Conservation (phyloP, 2,888 invertebrate species). For the Eilema caniola region DNA sequence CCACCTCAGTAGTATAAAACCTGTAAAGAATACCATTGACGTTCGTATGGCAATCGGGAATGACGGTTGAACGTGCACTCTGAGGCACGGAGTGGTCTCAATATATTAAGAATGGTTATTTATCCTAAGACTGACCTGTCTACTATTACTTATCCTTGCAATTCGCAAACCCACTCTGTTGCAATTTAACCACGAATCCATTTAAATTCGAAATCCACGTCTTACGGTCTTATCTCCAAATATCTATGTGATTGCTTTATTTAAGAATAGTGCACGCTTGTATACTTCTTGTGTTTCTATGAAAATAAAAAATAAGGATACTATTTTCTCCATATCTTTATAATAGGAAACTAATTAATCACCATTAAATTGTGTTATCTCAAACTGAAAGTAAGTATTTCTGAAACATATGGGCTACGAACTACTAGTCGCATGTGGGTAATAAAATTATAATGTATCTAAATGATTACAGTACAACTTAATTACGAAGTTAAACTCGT, state of each 20-base stretch:
- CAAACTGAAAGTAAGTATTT: background rate
- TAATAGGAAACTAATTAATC: background rate
- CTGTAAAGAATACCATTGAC: no score
- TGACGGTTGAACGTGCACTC: no score
- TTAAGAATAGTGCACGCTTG: no score
- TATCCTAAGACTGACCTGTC: background rate
- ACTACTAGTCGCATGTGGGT: slow-evolving; percentile 10
- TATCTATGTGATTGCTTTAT: no score
- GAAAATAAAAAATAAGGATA: no score
- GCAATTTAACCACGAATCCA: background rate
- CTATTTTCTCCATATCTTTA: background rate
- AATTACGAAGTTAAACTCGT: slow-evolving; percentile 9
- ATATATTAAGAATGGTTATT: background rate
- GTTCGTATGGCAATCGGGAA: no score
- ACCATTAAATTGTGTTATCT: slow-evolving; percentile 1
- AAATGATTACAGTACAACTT: background rate
- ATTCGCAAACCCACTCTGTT: background rate
- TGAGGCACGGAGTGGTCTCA: no score
- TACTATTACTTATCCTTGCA: background rate
- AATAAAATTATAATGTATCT: slow-evolving; percentile 13
- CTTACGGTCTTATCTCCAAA: no score
- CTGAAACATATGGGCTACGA: slow-evolving; percentile 5
- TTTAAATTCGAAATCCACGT: background rate
- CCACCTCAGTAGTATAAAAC: no score
- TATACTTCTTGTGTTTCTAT: no score